Evolutionary conservation across 1,140 invertebrate species (phyloP), one percentile per base, ranked within the genome.

Genomic region (Drosophila dunni): DNA sequence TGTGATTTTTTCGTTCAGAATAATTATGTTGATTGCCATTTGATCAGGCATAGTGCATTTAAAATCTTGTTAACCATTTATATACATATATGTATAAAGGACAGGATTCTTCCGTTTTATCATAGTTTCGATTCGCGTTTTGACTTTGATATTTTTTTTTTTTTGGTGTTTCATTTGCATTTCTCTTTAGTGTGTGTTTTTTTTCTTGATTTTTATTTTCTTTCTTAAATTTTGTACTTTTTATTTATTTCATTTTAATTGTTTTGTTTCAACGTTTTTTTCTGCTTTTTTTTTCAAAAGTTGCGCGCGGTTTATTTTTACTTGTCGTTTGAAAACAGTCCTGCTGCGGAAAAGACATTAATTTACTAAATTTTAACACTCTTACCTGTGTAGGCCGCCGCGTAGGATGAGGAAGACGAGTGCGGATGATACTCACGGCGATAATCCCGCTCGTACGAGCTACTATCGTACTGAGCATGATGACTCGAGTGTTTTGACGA

Each of bases 311-410:
- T 74, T 76, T 67, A 40, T 70, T 54, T 60, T 54, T 60, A 46
- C 74, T 63, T 50, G 70, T 77, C 48, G 40, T 62, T 80, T 74
- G 40, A 53, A 71, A 78, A 68, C 54, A 77, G 54, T 78, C 66
- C 85, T 78, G 84, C 80, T 89, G 80, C 64, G 82, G 75, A 62
- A 54, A 73, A 89, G 42, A 80, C 38, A 79, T 84, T 73, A 70
- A 69, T 90, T 50, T 58, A 72, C 63, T 68, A 24, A 38, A 56
- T 24, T 24, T 48, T 33, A 34, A 9, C 24, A n/a, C 45, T 36
- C 90, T 92, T 84, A 92, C 91, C 91, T 86, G 91, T 57, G 66
- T 92, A 92, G 36, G 89, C 90, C 10, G 90, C 79, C 62, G 90
- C 85, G 51, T 91, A 89, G 10, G 86, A 75, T 58, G 91, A 91